Evolutionary conservation across 35 echinoderm and acorn worm genomes (phyloP), one percentile per base, ranked within the genome.

Genomic region (Chiridota heheva): DNA sequence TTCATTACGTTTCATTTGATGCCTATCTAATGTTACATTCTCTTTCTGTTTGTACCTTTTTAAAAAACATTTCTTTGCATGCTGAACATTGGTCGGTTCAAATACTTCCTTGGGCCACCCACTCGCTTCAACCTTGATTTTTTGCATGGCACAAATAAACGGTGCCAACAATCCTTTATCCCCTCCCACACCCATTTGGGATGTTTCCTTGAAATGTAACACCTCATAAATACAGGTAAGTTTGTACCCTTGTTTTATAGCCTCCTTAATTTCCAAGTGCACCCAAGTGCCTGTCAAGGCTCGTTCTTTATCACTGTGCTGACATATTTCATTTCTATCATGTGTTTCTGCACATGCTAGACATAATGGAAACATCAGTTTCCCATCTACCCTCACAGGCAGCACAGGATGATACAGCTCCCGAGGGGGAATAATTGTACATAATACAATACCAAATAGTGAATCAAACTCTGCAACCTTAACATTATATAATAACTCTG

Each of bases 281-380:
- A 76, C 71, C 84, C 84, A 87, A 2, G 61, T 57, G 3, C 84
- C 84, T 37, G 39, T 63, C 2, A 87, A 35, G 4, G 56, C n/a
- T 17, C 84, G 20, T 28, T 73, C 66, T 7, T 72, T 32, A 18
- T 57, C 66, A 6, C 3, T 24, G 47, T 73, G 82, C 20, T 47
- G 5, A 70, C 81, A 84, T 7, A 44, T 29, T 17, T 55, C 28
- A n/a, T n/a, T n/a, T n/a, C n/a, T n/a, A n/a, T n/a, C n/a, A 32
- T 63, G 77, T 17, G 27, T 22, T 31, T 78, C 1, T 0, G 53
- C 57, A 37, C 83, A 76, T 28, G 69, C 38, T 28, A 10, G 13
- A 57, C 83, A 86, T 8, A 86, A 36, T 1, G 83, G 47, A 61
- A 86, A 86, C 7, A 35, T 10, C 42, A 57, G 34, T 17, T 40